A percentile compares a stretch with the other conserved stretches of the same genome.
Evolutionary conservation across 92 coral and sea anemone species (phyloP).

Genomic region (Virgularia gustaviana): DNA sequence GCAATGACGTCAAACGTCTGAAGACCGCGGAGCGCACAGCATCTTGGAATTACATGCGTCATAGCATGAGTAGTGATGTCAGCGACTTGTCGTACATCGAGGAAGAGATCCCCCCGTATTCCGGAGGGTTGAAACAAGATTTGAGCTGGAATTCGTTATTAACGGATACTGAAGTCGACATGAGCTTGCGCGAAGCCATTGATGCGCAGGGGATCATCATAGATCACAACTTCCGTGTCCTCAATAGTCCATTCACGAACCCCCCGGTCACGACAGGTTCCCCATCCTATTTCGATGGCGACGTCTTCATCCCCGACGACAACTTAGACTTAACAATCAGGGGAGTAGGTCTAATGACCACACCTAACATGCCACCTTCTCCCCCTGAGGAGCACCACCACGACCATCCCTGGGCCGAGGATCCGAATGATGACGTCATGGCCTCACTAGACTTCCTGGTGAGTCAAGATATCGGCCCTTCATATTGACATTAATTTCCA

Average conservation of each 20-base stretch:
- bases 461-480: constrained; percentile 14
- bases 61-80: constrained; percentile 47
- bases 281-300: constrained; percentile 69
- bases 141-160: constrained; percentile 90
- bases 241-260: constrained; percentile 40
- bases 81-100: constrained; percentile 62
- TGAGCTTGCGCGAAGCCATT: constrained; percentile 78
- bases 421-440: constrained; percentile 33
- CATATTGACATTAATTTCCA: background rate
- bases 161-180: constrained; percentile 71
- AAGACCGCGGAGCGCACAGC: constrained; percentile 58
- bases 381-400: background rate
- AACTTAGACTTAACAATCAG: constrained; percentile 81
- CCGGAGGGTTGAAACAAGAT: constrained; percentile 87
- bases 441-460: constrained; percentile 33
- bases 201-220: constrained; percentile 92
- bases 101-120: constrained; percentile 91
- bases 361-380: constrained; percentile 41
- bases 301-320: constrained; percentile 58
- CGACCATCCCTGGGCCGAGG: constrained; percentile 38
- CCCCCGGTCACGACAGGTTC: constrained; percentile 26
- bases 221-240: constrained; percentile 56
- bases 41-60: constrained; percentile 56
- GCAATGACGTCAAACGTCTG: constrained; percentile 48
- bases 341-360: constrained; percentile 71